Base-by-base conservation (phyloP, 2,113 vertebrate species). In the Indri indri region DNA sequence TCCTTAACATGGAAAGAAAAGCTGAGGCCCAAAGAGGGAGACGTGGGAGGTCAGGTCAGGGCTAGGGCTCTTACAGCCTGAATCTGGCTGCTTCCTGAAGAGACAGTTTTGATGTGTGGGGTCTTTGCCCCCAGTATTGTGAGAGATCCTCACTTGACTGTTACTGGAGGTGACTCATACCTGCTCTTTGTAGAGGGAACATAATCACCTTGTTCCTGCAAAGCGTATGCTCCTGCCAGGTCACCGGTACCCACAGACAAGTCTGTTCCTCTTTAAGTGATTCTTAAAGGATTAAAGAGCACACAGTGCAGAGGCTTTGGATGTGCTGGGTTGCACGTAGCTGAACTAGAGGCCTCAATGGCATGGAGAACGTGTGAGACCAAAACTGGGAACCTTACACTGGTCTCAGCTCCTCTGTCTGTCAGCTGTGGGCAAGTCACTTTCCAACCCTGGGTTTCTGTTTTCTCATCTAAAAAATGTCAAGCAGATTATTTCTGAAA, bases 201-300 rank as follows among this genome's bases (percentile, higher is more conserved):
- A 18, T 6, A 61, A 59, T 34, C 16, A 57, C n/a, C 54, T 45
- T 57, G n/a, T 87, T 77, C 40, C 34, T 83, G 50, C 17, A 90
- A 77, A 68, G 27, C 37, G 22, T 50, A 6, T 50, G 52, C 30
- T 92, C 80, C n/a, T 88, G 40, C 76, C 81, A 91, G 70, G 86
- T 65, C 42, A 45, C 30, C 83, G 82, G 74, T 23, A 83, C 77
- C 80, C 12, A 18, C 42, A 80, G 61, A 85, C 86, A 76, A 54
- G 63, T 80, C 63, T 90, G 50, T 73, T 84, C 42, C 88, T 88
- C 91, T 83, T 23, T 47, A 63, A 40, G 47, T 34, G 34, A 37
- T 25, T 90, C 95, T 93, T 88, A 89, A 80, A 96, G 65, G 86
- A 88, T 93, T 93, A 77, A 77, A 81, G 34, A 81, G 45, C 54